Conservation (phyloP, 1,140 invertebrate species). For the Oscheius sp. region DNA sequence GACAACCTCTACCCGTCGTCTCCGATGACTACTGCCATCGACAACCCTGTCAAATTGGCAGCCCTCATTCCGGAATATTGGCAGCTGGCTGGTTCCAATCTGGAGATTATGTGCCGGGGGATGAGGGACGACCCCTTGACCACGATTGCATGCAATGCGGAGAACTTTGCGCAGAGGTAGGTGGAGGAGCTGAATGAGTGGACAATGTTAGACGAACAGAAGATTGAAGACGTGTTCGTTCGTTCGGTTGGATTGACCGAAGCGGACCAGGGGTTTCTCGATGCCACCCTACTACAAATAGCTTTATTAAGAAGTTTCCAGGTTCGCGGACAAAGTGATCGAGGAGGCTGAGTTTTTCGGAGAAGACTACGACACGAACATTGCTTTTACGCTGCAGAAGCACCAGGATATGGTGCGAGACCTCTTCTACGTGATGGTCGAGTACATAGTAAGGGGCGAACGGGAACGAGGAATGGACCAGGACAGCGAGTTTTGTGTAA, state of each 20-base stretch:
- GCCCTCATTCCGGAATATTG: neutral
- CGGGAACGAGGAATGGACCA: conserved; percentile 7
- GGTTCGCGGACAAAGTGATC: neutral
- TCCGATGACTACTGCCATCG: neutral
- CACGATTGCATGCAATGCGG: neutral
- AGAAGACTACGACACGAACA: neutral
- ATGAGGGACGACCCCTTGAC: neutral
- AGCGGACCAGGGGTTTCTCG: too few species aligned
- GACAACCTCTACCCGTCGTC: neutral
- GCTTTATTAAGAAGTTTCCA: neutral
- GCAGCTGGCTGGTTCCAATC: neutral
- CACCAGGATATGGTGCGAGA: neutral
- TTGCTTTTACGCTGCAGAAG: conserved; percentile 3
- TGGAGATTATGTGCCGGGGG: neutral
- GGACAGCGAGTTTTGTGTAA: neutral
- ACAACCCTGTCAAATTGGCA: conserved; percentile 1
- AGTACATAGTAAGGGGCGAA: conserved; percentile 22
- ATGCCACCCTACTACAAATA: too few species aligned
- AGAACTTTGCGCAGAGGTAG: neutral
- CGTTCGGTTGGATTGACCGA: too few species aligned
- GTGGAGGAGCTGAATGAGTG: too few species aligned
- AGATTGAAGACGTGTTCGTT: too few species aligned
- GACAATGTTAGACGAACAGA: too few species aligned
- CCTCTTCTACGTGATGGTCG: conserved; percentile 28
- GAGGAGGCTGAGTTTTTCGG: neutral